Percentiles rank a stretch among this genome's conserved stretches.
phyloP scores from a whole-genome alignment of 2,113 vertebrate genomes.

The Aix galericulata region DNA sequence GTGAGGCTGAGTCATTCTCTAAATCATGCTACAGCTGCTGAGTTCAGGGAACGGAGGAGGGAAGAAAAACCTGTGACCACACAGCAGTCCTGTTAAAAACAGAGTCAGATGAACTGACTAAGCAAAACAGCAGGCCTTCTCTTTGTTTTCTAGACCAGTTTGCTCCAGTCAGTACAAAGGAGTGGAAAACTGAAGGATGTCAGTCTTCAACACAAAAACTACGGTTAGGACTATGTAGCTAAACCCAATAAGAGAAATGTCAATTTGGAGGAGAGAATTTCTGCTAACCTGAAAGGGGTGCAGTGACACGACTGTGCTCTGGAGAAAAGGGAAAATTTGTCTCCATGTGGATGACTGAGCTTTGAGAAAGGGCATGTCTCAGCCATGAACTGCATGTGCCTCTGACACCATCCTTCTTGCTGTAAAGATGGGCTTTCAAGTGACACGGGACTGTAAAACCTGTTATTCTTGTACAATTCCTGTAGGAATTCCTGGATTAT shows the following conservation, averaged over 20 bases:
- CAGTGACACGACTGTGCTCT: neutral
- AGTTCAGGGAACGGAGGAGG: neutral
- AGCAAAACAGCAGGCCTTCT: neutral
- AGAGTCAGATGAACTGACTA: neutral
- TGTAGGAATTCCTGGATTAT: neutral
- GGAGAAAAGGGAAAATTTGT: neutral
- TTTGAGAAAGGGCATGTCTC: neutral
- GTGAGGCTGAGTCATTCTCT: neutral
- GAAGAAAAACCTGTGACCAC: neutral
- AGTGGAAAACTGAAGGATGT: neutral
- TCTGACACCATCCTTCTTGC: neutral
- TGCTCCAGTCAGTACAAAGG: neutral
- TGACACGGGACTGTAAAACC: neutral
- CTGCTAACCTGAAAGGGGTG: neutral
- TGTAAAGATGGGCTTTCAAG: neutral
- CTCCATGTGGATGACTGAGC: neutral
- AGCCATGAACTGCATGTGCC: neutral
- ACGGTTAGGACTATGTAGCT: neutral
- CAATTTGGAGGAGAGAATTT: neutral
- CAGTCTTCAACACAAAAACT: neutral
- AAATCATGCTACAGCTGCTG: neutral
- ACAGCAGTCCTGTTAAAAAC: neutral
- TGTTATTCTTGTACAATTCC: neutral
- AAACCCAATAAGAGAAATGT: neutral
- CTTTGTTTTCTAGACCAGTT: neutral